These are phyloP conservation scores for Platycheirus rosarum DNA, from an alignment of 2,888 invertebrate species.

Conservation along the genomic window DNA sequence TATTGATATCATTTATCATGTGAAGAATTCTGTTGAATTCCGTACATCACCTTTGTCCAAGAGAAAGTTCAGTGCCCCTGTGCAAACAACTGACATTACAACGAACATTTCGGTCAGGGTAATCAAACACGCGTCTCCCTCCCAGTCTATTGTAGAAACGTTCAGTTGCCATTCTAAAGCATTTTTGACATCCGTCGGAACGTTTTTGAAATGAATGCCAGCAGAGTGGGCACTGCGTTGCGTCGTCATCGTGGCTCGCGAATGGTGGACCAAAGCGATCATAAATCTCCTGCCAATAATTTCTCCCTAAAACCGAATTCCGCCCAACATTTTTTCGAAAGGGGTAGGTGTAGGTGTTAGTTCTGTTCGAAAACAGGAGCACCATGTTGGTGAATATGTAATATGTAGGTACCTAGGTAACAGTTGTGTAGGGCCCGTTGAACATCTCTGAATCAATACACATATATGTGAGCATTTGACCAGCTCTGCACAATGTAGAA, in stretches of 20 bases:
- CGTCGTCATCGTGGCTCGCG: too few relatives aligned
- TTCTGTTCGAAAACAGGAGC: slow-evolving; percentile 19
- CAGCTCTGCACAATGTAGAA: slow-evolving; percentile 23
- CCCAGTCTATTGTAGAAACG: too few relatives aligned
- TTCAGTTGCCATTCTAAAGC: slow-evolving; percentile 19
- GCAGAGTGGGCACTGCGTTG: too few relatives aligned
- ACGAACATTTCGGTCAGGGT: slow-evolving; percentile 24
- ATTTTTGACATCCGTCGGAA: slow-evolving; percentile 41
- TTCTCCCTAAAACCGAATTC: slow-evolving; percentile 55
- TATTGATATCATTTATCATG: not conserved
- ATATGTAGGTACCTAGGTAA: slow-evolving; percentile 10
- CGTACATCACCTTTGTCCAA: slow-evolving; percentile 11
- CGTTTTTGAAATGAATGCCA: slow-evolving; percentile 3
- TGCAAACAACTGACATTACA: slow-evolving; percentile 44
- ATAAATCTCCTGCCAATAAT: slow-evolving; percentile 69
- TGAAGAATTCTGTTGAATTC: slow-evolving; percentile 49
- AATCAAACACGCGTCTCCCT: not conserved
- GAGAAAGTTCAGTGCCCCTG: slow-evolving; percentile 34
- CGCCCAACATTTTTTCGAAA: slow-evolving; percentile 4
- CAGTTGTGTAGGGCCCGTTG: slow-evolving; percentile 18
- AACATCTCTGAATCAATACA: slow-evolving; percentile 57
- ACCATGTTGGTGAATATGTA: slow-evolving; percentile 35
- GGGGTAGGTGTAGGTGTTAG: not conserved
- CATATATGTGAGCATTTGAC: slow-evolving; percentile 24
- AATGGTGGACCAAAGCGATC: slow-evolving; percentile 21